Conservation (phyloP, 2,888 invertebrate species). For the Thalpophila matura region DNA sequence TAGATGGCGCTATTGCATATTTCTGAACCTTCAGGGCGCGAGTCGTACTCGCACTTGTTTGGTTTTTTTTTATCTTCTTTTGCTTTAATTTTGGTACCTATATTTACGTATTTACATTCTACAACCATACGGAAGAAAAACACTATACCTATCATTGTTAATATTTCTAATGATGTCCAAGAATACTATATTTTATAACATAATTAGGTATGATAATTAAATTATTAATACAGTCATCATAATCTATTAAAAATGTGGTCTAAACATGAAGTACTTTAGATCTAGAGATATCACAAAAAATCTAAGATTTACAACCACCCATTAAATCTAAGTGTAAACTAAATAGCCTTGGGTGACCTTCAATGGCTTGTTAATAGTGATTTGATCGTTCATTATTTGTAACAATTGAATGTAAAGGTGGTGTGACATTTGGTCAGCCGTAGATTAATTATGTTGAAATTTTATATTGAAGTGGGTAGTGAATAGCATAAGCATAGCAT, state of each 20-base stretch:
- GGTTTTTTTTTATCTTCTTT: no score
- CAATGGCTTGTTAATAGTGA: constrained; percentile 5
- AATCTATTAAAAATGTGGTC: constrained; percentile 6
- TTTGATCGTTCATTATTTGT: constrained; percentile 38
- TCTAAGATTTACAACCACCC: constrained; percentile 17
- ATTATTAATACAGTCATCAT: not conserved
- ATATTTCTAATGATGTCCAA: no score
- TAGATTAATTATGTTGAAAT: constrained; percentile 3
- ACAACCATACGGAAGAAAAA: no score
- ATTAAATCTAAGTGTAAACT: constrained; percentile 27
- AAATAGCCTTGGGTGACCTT: constrained; percentile 46
- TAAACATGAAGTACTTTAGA: constrained; percentile 26
- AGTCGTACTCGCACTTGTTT: no score
- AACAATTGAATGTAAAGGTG: constrained; percentile 25
- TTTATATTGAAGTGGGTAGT: not conserved
- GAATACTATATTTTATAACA: no score
- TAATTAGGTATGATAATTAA: not conserved
- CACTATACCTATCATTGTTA: no score
- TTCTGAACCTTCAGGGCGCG: no score
- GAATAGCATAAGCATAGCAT: no score
- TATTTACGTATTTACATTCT: no score
- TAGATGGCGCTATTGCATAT: no score
- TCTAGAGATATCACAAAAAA: constrained; percentile 30
- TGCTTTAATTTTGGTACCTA: no score
- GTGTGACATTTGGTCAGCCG: constrained; percentile 11